Conservation (phyloP, 2,797 vertebrate species). For the Leptodactylus fallax region DNA sequence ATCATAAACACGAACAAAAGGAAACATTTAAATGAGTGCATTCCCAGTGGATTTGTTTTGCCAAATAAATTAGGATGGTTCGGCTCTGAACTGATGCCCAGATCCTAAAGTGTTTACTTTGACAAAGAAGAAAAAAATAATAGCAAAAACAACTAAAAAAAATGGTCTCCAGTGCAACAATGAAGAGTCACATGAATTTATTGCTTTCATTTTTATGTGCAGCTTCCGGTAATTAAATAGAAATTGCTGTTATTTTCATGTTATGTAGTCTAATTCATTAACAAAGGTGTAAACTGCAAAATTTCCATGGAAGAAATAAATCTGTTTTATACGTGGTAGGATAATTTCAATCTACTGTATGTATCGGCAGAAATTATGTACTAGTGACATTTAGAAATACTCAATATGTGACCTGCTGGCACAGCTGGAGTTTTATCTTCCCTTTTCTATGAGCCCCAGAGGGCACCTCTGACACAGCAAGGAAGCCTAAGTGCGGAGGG, state of each 20-base stretch:
- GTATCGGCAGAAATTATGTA: background rate
- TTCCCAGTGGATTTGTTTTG: constrained; percentile 56
- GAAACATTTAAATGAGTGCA: constrained; percentile 48
- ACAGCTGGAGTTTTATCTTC: too few species aligned
- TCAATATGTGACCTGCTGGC: background rate
- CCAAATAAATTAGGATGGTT: constrained; percentile 53
- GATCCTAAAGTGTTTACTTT: constrained; percentile 61
- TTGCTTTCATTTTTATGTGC: background rate
- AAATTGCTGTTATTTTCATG: background rate
- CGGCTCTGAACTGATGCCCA: constrained; percentile 46
- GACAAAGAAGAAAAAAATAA: constrained; percentile 36
- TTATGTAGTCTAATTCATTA: constrained; percentile 2
- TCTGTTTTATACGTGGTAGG: background rate
- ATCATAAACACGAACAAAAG: constrained; percentile 54
- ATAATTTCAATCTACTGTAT: background rate
- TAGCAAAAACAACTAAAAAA: constrained; percentile 30
- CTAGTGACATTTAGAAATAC: background rate
- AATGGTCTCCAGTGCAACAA: background rate
- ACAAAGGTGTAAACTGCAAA: background rate
- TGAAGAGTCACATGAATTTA: background rate
- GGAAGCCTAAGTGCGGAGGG: background rate
- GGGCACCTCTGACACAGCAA: background rate
- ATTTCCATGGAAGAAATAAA: background rate
- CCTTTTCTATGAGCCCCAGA: background rate
- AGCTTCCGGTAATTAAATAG: background rate